Evolutionary conservation across 2,113 vertebrate species (phyloP).

Genomic region (Blennius ocellaris): DNA sequence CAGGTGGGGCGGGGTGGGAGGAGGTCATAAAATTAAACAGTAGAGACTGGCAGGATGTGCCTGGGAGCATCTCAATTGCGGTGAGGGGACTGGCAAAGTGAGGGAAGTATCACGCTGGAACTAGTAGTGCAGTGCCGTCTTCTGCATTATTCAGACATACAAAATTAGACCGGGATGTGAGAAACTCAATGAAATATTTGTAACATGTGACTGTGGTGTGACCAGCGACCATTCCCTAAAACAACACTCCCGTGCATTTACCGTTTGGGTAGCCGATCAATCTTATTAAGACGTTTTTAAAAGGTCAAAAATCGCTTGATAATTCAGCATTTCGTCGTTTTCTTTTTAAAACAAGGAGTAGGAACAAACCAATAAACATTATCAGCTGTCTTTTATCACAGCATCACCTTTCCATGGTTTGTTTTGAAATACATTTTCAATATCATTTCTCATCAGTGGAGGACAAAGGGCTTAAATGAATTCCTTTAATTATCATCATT

Average conservation of each 20-base stretch:
- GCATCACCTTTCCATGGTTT: conserved; percentile 14
- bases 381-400: conserved; percentile 41
- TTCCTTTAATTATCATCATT: conserved; percentile 40
- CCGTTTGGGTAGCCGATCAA: conserved; percentile 50
- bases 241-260: conserved; percentile 67
- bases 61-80: conserved; percentile 55
- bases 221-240: conserved; percentile 63
- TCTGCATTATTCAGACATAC: conserved; percentile 77
- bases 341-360: conserved; percentile 22
- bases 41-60: conserved; percentile 54
- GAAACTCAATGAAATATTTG: conserved; percentile 60
- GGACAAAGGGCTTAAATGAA: conserved; percentile 44
- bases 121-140: conserved; percentile 75
- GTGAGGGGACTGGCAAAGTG: conserved; percentile 52
- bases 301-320: conserved; percentile 30
- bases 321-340: conserved; percentile 48
- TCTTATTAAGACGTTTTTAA: conserved; percentile 11
- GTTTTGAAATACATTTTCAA: conserved; percentile 25
- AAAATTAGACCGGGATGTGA: conserved; percentile 76
- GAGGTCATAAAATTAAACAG: conserved; percentile 64
- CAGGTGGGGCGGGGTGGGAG: conserved; percentile 18
- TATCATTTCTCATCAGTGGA: conserved; percentile 37
- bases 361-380: conserved; percentile 46
- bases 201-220: conserved; percentile 55
- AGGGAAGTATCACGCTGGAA: conserved; percentile 72